Percentiles rank a stretch among this genome's conserved stretches.
Evolutionary conservation across 2,888 invertebrate genomes (phyloP).

Genomic region (Megalurothrips usitatus): DNA sequence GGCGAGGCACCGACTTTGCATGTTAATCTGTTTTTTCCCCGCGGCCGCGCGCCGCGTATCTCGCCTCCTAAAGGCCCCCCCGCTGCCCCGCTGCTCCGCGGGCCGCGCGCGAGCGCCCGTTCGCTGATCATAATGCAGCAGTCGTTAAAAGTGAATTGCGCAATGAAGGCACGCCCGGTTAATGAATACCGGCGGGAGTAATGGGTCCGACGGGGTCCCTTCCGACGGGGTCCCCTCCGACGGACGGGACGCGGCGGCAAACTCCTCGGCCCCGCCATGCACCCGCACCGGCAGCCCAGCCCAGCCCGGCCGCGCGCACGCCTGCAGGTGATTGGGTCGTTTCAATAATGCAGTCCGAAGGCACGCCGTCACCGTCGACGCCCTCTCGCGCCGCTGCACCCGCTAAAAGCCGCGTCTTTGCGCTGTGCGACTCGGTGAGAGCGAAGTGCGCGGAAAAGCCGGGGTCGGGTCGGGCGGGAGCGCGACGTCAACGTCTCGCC

Average conservation of each 20-base stretch:
- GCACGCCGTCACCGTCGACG: no score
- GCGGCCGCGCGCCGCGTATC: no score
- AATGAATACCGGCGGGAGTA: constrained; percentile 14
- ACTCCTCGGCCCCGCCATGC: background rate
- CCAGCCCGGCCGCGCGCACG: background rate
- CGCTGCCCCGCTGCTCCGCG: no score
- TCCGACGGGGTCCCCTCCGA: background rate
- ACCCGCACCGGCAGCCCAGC: background rate
- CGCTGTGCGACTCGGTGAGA: no score
- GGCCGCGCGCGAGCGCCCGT: background rate
- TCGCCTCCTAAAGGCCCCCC: no score
- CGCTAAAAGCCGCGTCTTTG: background rate
- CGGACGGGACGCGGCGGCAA: background rate
- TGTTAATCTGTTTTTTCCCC: no score
- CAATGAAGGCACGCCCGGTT: constrained; percentile 9
- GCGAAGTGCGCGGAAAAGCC: no score
- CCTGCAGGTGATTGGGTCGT: background rate
- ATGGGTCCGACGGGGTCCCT: background rate
- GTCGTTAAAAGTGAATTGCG: constrained; percentile 20
- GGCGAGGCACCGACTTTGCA: no score
- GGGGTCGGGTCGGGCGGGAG: no score
- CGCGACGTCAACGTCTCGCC: no score
- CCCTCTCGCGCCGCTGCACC: background rate
- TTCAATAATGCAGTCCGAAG: background rate
- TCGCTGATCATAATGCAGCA: constrained; percentile 13